Conservation (phyloP, 2,113 vertebrate species). For the Oryzias javanicus region DNA sequence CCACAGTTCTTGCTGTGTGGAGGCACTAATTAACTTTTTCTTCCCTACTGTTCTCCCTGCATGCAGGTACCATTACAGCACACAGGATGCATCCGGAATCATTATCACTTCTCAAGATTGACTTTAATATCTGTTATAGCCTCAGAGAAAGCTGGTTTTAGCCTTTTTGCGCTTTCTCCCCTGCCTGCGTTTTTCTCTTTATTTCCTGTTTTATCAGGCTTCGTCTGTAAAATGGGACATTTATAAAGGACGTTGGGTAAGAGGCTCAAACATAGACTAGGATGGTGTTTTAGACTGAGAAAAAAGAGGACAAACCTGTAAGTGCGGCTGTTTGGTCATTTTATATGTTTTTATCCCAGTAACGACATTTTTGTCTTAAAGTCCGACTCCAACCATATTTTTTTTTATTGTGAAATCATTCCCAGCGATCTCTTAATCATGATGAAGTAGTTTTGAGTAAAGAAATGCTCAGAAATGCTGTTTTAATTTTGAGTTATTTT, state of each 20-base stretch:
- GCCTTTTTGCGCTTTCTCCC: conserved; percentile 6
- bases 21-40: conserved; percentile 57
- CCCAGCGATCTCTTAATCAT: too few relatives aligned
- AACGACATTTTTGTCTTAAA: not conserved
- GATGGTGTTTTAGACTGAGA: conserved; percentile 8
- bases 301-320: conserved; percentile 3
- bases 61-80: conserved; percentile 41
- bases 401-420: too few relatives aligned
- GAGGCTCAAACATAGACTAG: too few relatives aligned
- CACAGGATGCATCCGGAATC: conserved; percentile 40
- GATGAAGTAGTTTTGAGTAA: too few relatives aligned
- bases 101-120: conserved; percentile 43
- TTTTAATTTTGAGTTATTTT: too few relatives aligned
- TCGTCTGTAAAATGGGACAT: conserved; percentile 18
- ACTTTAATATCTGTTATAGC: conserved; percentile 39
- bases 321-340: not conserved
- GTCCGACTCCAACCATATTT: too few relatives aligned
- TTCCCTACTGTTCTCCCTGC: conserved; percentile 42
- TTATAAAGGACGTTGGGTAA: conserved; percentile 1
- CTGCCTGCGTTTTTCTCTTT: conserved; percentile 13
- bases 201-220: not conserved
- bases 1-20: conserved; percentile 37
- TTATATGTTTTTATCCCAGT: conserved; percentile 2
- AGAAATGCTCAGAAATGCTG: too few relatives aligned
- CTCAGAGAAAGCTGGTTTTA: conserved; percentile 27